Percentiles rank a stretch among this genome's conserved stretches.
Conservation (phyloP, 2,888 invertebrate genomes). For the Caenorhabditis wallacei region DNA sequence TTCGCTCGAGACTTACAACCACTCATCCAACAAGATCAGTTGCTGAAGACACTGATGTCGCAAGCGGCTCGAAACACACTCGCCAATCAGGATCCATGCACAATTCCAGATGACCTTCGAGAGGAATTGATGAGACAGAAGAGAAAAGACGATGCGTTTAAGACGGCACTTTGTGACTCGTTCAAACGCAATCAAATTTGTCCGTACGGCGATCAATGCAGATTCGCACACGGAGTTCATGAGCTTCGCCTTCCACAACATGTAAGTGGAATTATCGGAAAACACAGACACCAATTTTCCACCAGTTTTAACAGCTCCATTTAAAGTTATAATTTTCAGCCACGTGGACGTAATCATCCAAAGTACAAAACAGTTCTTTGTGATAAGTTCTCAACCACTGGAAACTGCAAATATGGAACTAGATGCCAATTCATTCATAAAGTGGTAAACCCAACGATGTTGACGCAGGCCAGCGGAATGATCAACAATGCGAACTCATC, state of each 20-base stretch:
- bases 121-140: conserved; percentile 66
- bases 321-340: conserved; percentile 55
- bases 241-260: conserved; percentile 70
- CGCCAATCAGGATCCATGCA: conserved; percentile 59
- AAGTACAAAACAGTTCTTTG: conserved; percentile 77
- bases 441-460: conserved; percentile 35
- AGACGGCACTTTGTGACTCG: conserved; percentile 75
- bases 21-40: conserved; percentile 32
- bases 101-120: conserved; percentile 71
- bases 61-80: conserved; percentile 86
- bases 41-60: conserved; percentile 39
- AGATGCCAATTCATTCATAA: conserved; percentile 73
- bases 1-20: conserved; percentile 20
- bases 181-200: conserved; percentile 66
- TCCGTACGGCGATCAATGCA: conserved; percentile 70
- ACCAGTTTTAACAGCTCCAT: neutral
- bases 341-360: conserved; percentile 75
- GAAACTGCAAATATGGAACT: conserved; percentile 69
- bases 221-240: conserved; percentile 73
- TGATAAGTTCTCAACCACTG: conserved; percentile 73
- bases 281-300: neutral
- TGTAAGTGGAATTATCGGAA: conserved; percentile 46
- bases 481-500: neutral
- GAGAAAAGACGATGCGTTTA: conserved; percentile 73
- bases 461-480: conserved; percentile 38